A percentile compares a stretch with the other conserved stretches of the same genome.
phyloP scores from a whole-genome alignment of 2,888 invertebrate genomes.

The Cosmopolites sordidus region DNA sequence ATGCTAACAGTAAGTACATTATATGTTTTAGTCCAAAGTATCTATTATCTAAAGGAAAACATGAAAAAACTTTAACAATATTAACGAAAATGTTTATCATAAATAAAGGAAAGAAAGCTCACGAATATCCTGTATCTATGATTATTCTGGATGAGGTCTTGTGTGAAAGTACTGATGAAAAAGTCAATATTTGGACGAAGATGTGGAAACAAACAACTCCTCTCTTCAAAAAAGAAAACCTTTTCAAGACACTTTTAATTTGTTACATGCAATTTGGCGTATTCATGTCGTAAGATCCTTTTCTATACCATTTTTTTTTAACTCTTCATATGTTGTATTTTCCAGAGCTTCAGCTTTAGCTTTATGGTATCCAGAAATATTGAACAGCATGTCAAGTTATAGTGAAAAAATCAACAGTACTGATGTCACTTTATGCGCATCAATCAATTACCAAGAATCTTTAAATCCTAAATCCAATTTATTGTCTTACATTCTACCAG shows the following conservation, averaged over 20 bases:
- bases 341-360: conserved; percentile 55
- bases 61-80: conserved; percentile 40
- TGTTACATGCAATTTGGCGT: conserved; percentile 47
- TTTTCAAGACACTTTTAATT: conserved; percentile 43
- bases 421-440: conserved; percentile 39
- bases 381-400: conserved; percentile 50
- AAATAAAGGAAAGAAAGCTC: conserved; percentile 40
- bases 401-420: conserved; percentile 31
- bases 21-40: conserved; percentile 45
- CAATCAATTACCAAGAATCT: conserved; percentile 29
- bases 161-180: conserved; percentile 26
- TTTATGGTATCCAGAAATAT: conserved; percentile 59
- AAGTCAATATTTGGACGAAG: conserved; percentile 34
- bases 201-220: conserved; percentile 47
- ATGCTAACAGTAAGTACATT: no score
- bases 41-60: conserved; percentile 40
- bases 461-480: background rate
- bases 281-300: conserved; percentile 45
- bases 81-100: conserved; percentile 41
- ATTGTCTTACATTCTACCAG: background rate
- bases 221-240: conserved; percentile 39
- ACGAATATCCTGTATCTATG: conserved; percentile 40
- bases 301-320: no score
- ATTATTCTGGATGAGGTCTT: conserved; percentile 40
- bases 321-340: conserved; percentile 2